Evolutionary conservation across 2,888 invertebrate genomes (phyloP), one percentile per base, ranked within the genome.

Genomic region (Chromoteleia sp.): DNA sequence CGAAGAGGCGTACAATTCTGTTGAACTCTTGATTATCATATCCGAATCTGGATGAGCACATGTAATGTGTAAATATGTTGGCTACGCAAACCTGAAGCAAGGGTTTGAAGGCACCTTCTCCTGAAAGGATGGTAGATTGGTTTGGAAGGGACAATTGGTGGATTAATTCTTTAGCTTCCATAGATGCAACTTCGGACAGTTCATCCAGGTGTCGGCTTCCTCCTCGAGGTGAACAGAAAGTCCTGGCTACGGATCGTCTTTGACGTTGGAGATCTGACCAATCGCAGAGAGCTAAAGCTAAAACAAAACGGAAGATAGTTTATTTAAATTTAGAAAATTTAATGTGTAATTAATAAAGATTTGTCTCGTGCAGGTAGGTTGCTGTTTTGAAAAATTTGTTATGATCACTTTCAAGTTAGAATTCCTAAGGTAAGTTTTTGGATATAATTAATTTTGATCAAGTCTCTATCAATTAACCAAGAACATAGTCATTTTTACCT

Each of bases 281-380:
- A 90, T 97, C 97, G 91, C 97, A 97, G 17, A 97, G 93, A 0
- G 97, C 97, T 85, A 97, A 92, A 77, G 97, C 97, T 97, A 94
- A 63, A 82, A 78, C 17, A 43, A 39, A 14, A 41, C n/a, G n/a
- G n/a, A n/a, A n/a, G n/a, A n/a, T n/a, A n/a, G n/a, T n/a, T n/a
- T n/a, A n/a, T n/a, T n/a, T n/a, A n/a, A n/a, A n/a, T n/a, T n/a
- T n/a, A n/a, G n/a, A n/a, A n/a, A n/a, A n/a, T n/a, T n/a, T n/a
- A n/a, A n/a, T n/a, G n/a, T n/a, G n/a, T n/a, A n/a, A n/a, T n/a
- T n/a, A n/a, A n/a, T n/a, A n/a, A n/a, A n/a, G n/a, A n/a, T n/a
- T n/a, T n/a, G n/a, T n/a, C n/a, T n/a, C n/a, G n/a, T n/a, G n/a
- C n/a, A n/a, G n/a, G n/a, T n/a, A n/a, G n/a, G n/a, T n/a, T n/a